Base-by-base conservation (phyloP, 2,888 invertebrate genomes). In the Capitulum mitella region DNA sequence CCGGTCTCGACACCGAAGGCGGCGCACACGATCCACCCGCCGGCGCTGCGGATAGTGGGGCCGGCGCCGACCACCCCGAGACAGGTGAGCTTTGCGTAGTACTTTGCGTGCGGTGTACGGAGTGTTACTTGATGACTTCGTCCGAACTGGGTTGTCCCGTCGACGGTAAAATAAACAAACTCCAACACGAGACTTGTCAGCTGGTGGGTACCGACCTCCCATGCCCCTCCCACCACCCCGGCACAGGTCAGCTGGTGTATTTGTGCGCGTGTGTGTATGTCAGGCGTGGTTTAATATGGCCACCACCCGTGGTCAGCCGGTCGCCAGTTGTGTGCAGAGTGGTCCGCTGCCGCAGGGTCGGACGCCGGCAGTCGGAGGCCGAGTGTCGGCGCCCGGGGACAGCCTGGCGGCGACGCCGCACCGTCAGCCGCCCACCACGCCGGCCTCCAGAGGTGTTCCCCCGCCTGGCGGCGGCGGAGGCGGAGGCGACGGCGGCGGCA, bases 401-500 rank as follows among this genome's bases (percentile, higher is more conserved):
- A 74, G 64, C 19, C 54, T 19, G 75, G 75, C 16, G 79, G 78
- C 54, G 32, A 78, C 32, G 48, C 79, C 34, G 54, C 79, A 43
- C 80, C 77, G 48, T 75, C 78, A 26, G 61, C 34, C 76, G 46
- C 43, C 58, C 79, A 29, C 70, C 77, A 43, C 78, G 37, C 46
- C 40, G 40, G 19, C 75, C 3, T 46, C 32, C 48, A 10, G 74
- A 1, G 48, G 74, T 6, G 46, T 10, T 14, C n/a, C 61, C 79
- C 80, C 61, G 80, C 81, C 46, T 77, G 80, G 64, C 81, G 80
- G 37, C 61, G 79, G n/a, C 48, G 79, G n/a, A n/a, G n/a, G n/a
- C n/a, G n/a, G n/a, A n/a, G n/a, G n/a, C n/a, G n/a, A n/a, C n/a
- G n/a, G n/a, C n/a, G n/a, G n/a, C n/a, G n/a, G n/a, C n/a, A n/a